A percentile compares a stretch with the other conserved stretches of the same genome.
Conservation (phyloP, 2,797 vertebrate species). For the Chromis chromis region DNA sequence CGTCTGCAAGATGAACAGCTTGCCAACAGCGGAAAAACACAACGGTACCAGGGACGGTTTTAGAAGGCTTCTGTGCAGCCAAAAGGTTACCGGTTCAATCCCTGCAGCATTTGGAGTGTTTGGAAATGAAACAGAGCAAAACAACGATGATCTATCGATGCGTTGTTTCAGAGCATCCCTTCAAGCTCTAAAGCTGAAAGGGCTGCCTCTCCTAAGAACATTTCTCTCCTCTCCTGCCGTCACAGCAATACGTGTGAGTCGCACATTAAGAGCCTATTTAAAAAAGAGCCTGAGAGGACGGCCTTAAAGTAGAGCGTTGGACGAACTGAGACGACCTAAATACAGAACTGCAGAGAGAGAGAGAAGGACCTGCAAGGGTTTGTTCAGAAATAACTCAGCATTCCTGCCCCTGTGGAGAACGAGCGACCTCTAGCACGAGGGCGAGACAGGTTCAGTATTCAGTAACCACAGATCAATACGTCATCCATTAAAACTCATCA, state of each 20-base stretch:
- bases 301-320: constrained; percentile 51
- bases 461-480: constrained; percentile 42
- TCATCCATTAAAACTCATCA: constrained; percentile 15
- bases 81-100: constrained; percentile 12
- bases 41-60: background rate
- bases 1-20: constrained; percentile 4
- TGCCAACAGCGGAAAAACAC: background rate
- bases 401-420: constrained; percentile 19
- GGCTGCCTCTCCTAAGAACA: background rate
- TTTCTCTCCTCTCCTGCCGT: background rate
- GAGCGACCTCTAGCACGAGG: constrained; percentile 1
- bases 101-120: background rate
- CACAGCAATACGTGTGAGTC: background rate
- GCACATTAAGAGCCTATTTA: constrained; percentile 24
- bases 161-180: background rate
- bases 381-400: constrained; percentile 52
- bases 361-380: constrained; percentile 20
- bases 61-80: background rate
- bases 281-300: background rate
- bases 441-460: constrained; percentile 12
- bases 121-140: background rate
- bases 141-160: background rate
- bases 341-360: constrained; percentile 45
- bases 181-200: background rate
- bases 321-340: constrained; percentile 63